phyloP scores from a whole-genome alignment of 2,113 vertebrate genomes.

The Podarcis muralis region DNA sequence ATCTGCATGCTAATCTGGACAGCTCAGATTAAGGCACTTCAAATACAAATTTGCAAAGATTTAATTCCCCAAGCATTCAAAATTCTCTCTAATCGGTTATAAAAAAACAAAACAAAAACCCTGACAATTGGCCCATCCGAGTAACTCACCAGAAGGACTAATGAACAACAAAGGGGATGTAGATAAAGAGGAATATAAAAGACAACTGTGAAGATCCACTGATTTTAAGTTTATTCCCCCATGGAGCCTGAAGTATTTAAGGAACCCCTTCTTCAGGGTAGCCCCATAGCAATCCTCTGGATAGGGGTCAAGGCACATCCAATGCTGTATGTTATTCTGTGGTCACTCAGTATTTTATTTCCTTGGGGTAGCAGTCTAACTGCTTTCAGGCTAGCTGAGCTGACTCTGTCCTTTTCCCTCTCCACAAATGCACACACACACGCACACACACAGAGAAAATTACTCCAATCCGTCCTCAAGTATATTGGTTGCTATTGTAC shows the following conservation, averaged over 20 bases:
- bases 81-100: neutral
- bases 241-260: neutral
- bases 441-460: neutral
- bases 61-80: neutral
- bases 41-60: neutral
- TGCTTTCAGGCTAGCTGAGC: constrained; percentile 38
- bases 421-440: neutral
- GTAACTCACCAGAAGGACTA: accelerated
- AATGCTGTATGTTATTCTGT: accelerated
- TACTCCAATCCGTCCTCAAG: constrained; percentile 54
- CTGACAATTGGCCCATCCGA: neutral
- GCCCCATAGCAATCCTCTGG: too few relatives aligned
- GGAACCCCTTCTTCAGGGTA: too few relatives aligned
- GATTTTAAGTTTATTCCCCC: too few relatives aligned
- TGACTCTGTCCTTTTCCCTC: neutral
- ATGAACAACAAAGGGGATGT: accelerated
- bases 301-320: neutral
- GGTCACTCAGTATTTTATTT: constrained; percentile 11
- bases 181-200: neutral
- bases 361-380: neutral
- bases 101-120: neutral
- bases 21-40: neutral
- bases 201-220: too few relatives aligned
- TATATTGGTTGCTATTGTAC: constrained; percentile 61
- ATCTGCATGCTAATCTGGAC: neutral